Percentiles rank a stretch among this genome's conserved stretches.
phyloP scores from a whole-genome alignment of 2,797 vertebrate species.

The Sebastes itinus region DNA sequence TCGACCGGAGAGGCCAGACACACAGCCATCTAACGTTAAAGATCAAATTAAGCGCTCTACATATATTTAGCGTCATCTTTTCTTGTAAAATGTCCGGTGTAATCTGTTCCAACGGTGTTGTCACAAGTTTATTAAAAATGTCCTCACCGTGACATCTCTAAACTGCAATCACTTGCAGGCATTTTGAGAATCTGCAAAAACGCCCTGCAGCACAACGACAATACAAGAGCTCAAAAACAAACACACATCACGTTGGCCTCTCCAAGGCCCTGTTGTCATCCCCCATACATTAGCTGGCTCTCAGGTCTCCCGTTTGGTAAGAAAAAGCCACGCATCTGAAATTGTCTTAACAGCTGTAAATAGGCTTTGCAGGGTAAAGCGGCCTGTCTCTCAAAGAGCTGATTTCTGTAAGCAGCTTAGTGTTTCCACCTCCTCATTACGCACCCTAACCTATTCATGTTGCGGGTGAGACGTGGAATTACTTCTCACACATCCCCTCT shows the following conservation, averaged over 20 bases:
- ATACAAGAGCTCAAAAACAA: background rate
- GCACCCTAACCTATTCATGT: constrained; percentile 72
- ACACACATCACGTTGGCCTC: constrained; percentile 8
- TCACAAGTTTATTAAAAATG: background rate
- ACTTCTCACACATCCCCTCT: constrained; percentile 57
- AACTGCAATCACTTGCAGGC: background rate
- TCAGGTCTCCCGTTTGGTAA: constrained; percentile 20
- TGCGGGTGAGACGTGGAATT: constrained; percentile 66
- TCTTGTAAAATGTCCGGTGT: no score
- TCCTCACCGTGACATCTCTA: background rate
- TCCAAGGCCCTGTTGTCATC: constrained; percentile 41
- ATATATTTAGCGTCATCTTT: no score
- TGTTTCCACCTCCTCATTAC: constrained; percentile 81
- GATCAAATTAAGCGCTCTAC: no score
- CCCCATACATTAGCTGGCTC: constrained; percentile 32
- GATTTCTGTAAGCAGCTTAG: constrained; percentile 81
- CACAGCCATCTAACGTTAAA: no score
- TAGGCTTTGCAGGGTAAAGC: constrained; percentile 76
- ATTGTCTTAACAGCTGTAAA: constrained; percentile 78
- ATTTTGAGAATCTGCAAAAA: background rate
- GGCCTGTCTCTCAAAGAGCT: constrained; percentile 75
- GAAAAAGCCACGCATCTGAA: constrained; percentile 62
- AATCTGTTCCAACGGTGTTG: no score
- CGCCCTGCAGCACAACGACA: background rate
- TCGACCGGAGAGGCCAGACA: no score